Conservation (phyloP, 1,140 invertebrate genomes). For the Lutraria rhynchaena region DNA sequence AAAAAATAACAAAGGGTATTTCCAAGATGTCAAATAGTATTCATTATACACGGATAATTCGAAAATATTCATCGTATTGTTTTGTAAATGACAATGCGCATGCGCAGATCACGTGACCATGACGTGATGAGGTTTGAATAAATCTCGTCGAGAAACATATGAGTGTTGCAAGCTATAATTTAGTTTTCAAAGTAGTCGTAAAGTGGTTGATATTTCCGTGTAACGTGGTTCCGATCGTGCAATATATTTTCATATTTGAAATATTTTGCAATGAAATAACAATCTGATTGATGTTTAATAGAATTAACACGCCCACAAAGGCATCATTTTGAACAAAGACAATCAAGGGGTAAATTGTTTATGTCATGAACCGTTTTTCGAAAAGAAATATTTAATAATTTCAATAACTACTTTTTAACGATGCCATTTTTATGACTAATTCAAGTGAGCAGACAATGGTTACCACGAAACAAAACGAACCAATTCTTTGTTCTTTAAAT, state of each 20-base stretch:
- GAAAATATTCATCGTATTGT: slow-evolving; percentile 9
- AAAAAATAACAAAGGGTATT: slow-evolving; percentile 55
- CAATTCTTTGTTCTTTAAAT: too few species aligned
- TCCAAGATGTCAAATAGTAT: slow-evolving; percentile 36
- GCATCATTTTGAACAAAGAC: slow-evolving; percentile 11
- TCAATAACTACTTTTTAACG: too few species aligned
- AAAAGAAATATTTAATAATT: too few species aligned
- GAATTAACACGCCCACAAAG: neutral
- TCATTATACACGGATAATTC: slow-evolving; percentile 39
- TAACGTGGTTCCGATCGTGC: slow-evolving; percentile 27
- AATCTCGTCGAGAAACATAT: slow-evolving; percentile 28
- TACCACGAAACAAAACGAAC: too few species aligned
- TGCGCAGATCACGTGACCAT: slow-evolving; percentile 44
- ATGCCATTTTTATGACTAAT: too few species aligned
- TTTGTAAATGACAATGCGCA: slow-evolving; percentile 47
- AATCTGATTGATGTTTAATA: slow-evolving; percentile 41
- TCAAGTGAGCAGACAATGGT: too few species aligned
- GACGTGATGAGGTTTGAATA: slow-evolving; percentile 53
- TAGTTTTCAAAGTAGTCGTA: slow-evolving; percentile 57
- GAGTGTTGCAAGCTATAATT: slow-evolving; percentile 59
- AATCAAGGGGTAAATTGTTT: neutral
- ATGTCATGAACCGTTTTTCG: too few species aligned
- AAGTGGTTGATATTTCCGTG: slow-evolving; percentile 51
- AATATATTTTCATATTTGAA: slow-evolving; percentile 46
- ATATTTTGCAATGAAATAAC: slow-evolving; percentile 46